Evolutionary conservation across 2,797 vertebrate species (phyloP), one percentile per base, ranked within the genome.

Genomic region (Semotilus atromaculatus): DNA sequence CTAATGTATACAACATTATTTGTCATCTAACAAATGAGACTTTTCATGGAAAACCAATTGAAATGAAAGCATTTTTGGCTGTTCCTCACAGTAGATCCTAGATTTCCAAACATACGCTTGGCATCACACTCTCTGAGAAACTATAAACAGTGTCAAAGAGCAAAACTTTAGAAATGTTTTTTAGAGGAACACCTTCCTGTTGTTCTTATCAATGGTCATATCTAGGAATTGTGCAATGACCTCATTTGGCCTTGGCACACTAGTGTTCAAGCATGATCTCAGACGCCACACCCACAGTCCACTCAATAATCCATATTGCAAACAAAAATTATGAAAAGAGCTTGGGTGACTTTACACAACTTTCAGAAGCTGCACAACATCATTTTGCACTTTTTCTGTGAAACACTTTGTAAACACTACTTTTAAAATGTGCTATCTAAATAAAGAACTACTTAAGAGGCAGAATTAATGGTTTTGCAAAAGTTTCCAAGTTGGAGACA

Each of bases 31-130:
- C 80, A 29, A 64, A 23, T 3, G 3, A 71, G 11, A 29, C 51
- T 81, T 81, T 43, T 60, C 18, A 9, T 58, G 18, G 51, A 58
- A 81, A 21, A 55, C 71, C 36, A 38, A 53, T 43, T 45, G 48
- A 67, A 75, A 51, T 51, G 10, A 73, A 82, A 31, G 36, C 74
- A 60, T 77, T 60, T 55, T 74, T 73, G 70, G 58, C 81, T 74
- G 58, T 82, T 82, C 43, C 48, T 23, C 38, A 26, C 58, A 26
- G 40, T 43, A 74, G 29, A 64, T 73, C 8, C 29, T 26, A 66
- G 70, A 62, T 82, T 73, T 74, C 70, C 81, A 82, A 82, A 82
- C 40, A 73, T 51, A 62, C 18, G 40, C 29, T 82, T 82, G 16
- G 34, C 23, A 21, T 81, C n/a, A 40, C 51, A 81, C 11, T 60